Base-by-base conservation (phyloP, 1,140 invertebrate species). In the Drosophila mayri region DNA sequence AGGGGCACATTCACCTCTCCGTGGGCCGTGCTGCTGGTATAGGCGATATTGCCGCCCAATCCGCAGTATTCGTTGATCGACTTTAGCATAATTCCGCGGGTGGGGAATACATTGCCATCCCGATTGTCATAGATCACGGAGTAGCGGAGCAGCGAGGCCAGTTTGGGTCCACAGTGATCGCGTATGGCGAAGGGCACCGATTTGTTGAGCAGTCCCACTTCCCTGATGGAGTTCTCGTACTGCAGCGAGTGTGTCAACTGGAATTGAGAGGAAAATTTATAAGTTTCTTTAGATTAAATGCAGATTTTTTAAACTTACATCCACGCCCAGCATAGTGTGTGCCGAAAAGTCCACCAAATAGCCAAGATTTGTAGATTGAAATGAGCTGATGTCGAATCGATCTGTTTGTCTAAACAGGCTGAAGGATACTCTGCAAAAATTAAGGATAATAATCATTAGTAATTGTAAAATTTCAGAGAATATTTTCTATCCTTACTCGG, bases 211-310 rank as follows among this genome's bases (percentile, higher is more conserved):
- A 91, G 43, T 8, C 75, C 67, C 22, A 92, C 22, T 22, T 93
- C 92, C 41, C 91, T 80, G 18, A 92, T 81, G 6, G 92, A 86
- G 30, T 82, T 82, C 59, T 93, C 92, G 58, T 92, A 93, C 76
- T 93, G 92, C 60, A 93, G 62, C 25, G 88, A 92, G 58, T 93
- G 92, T 9, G 87, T 91, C 47, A 92, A 76, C 91, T 92, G 43
- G n/a, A 44, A 73, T 12, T 14, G 10, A 43, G 11, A 16, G 0
- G 11, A 5, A 5, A 25, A 25, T 25, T n/a, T n/a, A n/a, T n/a
- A n/a, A n/a, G n/a, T n/a, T n/a, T n/a, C n/a, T 10, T 0, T 4
- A 3, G 16, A 30, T n/a, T 11, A 9, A 22, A 37, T 16, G 14
- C 16, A 3, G 14, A 4, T 38, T 28, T 1, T 25, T 25, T 20